A percentile compares a stretch with the other conserved stretches of the same genome.
phyloP scores from a whole-genome alignment of 30 jellyfish, hydroid and myxozoan genomes.

The Chironex yamaguchii region DNA sequence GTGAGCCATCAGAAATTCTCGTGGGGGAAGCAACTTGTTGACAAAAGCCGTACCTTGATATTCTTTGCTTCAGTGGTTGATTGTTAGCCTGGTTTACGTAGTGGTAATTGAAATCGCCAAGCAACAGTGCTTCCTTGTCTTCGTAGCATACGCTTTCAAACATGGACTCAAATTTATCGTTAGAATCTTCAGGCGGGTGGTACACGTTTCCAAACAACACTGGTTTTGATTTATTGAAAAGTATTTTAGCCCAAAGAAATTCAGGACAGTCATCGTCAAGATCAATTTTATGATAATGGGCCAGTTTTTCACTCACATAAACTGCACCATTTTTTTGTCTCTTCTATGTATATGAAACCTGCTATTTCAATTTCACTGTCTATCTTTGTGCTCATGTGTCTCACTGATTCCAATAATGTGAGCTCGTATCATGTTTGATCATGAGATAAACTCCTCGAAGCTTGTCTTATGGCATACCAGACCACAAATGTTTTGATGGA shows the following conservation, averaged over 20 bases:
- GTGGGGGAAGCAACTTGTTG: constrained; percentile 39
- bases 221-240: too few relatives aligned
- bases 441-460: constrained; percentile 7
- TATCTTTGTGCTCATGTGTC: constrained; percentile 2
- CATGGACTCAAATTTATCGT: constrained; percentile 42
- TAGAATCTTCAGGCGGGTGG: constrained; percentile 59
- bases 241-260: too few relatives aligned
- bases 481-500: constrained; percentile 9
- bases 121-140: constrained; percentile 61
- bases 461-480: constrained; percentile 13
- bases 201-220: constrained; percentile 43
- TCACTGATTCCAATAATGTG: neutral
- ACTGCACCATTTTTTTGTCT: too few relatives aligned
- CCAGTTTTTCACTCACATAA: too few relatives aligned
- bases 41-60: neutral
- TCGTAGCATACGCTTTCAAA: constrained; percentile 24
- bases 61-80: constrained; percentile 3
- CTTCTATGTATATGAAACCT: neutral
- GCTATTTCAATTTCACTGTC: constrained; percentile 35
- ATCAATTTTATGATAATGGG: too few relatives aligned
- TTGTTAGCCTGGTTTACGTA: constrained; percentile 20
- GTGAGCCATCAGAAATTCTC: constrained; percentile 40
- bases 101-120: constrained; percentile 58
- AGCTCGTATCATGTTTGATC: constrained; percentile 10
- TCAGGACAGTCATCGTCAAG: too few relatives aligned